phyloP scores from a whole-genome alignment of 1,140 invertebrate species.

The Phortica variegata region DNA sequence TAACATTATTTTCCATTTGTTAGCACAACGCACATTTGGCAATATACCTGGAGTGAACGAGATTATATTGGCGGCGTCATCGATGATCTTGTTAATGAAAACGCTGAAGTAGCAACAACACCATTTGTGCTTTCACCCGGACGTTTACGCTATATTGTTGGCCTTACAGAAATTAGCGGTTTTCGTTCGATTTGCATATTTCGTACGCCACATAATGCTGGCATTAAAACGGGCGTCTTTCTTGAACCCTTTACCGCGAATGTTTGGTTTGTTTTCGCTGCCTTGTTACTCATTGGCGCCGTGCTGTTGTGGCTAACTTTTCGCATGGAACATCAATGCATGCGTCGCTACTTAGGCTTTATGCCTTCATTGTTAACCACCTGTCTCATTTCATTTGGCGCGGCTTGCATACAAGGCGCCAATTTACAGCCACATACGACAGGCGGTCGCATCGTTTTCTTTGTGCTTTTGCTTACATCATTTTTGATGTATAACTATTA shows the following conservation, averaged over 20 bases:
- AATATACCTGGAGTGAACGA: slow-evolving; percentile 32
- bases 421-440: slow-evolving; percentile 33
- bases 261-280: slow-evolving; percentile 41
- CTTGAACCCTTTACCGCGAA: slow-evolving; percentile 37
- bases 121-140: slow-evolving; percentile 27
- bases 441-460: slow-evolving; percentile 41
- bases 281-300: slow-evolving; percentile 23
- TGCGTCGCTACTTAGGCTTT: slow-evolving; percentile 22
- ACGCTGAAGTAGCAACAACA: slow-evolving; percentile 27
- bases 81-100: slow-evolving; percentile 27
- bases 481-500: slow-evolving; percentile 55
- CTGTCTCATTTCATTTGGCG: slow-evolving; percentile 39
- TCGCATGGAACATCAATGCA: slow-evolving; percentile 27
- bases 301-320: slow-evolving; percentile 38
- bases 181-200: slow-evolving; percentile 51
- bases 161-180: slow-evolving; percentile 23
- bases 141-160: slow-evolving; percentile 26
- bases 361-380: slow-evolving; percentile 38
- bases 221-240: slow-evolving; percentile 34
- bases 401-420: slow-evolving; percentile 47
- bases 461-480: slow-evolving; percentile 37
- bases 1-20: not conserved
- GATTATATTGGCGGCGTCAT: slow-evolving; percentile 38
- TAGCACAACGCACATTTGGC: slow-evolving; percentile 29
- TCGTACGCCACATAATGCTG: slow-evolving; percentile 44